phyloP scores from a whole-genome alignment of 2,113 vertebrate species.

The Theropithecus gelada region DNA sequence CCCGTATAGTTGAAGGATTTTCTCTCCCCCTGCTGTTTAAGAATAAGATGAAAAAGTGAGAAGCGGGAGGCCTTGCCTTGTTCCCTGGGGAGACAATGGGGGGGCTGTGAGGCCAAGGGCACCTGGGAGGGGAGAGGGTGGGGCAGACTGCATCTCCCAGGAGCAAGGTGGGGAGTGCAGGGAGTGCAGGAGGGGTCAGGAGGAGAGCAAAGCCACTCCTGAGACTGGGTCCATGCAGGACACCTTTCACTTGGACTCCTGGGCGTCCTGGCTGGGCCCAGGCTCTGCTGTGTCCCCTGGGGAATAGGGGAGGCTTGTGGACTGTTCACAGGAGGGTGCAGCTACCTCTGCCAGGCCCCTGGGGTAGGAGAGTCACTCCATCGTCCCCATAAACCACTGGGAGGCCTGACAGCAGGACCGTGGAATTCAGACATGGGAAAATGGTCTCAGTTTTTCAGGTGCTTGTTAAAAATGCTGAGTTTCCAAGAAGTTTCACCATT shows the following conservation, averaged over 20 bases:
- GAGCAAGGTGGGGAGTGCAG: too few species aligned
- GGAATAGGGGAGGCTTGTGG: background rate
- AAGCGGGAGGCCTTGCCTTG: background rate
- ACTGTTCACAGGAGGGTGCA: background rate
- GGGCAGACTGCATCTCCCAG: background rate
- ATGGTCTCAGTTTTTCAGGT: background rate
- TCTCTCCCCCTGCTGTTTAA: background rate
- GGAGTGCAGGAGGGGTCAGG: background rate
- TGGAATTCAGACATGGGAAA: background rate
- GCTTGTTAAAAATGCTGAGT: background rate
- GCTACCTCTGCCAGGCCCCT: background rate
- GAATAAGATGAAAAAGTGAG: background rate
- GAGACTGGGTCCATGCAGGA: rapidly evolving
- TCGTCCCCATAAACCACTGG: background rate
- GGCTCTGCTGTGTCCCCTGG: background rate
- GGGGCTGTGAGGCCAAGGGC: rapidly evolving
- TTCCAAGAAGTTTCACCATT: background rate
- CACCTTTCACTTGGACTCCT: background rate
- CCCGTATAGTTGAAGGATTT: background rate
- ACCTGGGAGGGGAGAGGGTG: too few species aligned
- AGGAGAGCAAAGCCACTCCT: background rate
- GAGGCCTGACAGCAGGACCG: background rate
- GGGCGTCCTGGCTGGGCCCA: background rate
- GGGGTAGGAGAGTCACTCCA: background rate
- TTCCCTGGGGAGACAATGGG: background rate